Base-by-base conservation (phyloP, 1,140 invertebrate species). In the Drosophila serrata region DNA sequence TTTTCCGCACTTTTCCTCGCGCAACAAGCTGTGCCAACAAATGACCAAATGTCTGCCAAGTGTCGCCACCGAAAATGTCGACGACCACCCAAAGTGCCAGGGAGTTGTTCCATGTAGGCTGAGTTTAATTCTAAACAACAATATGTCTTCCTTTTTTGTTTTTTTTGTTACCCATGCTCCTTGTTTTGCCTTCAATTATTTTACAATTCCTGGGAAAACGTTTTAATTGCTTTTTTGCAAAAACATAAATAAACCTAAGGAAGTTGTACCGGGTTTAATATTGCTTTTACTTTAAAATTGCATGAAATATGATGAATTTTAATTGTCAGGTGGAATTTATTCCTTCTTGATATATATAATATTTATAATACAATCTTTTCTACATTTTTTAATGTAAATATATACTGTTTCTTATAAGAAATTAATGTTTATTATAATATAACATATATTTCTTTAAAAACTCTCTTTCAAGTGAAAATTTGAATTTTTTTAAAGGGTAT, bases 21-120 rank as follows among this genome's bases (percentile, higher is more conserved):
- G 75, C 75, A 74, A 77, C 82, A 87, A 88, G 82, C 84, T 72
- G 68, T 74, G 80, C 64, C 80, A 88, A 88, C 84, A 88, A 88
- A 88, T 88, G 84, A 84, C 84, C 84, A 90, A 88, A 88, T 81
- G 84, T 84, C 84, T 90, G 81, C 33, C 80, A 62, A 68, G 85
- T 84, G 80, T 82, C 80, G 69, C 69, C 69, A 73, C 69, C 69
- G 48, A 59, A 55, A 73, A 11, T 29, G 40, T 37, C 55, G 27
- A 40, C 75, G 81, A 88, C 84, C 84, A 88, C 84, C 84, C 84
- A 73, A 72, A 72, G 67, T 33, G 69, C 5, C n/a, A 7, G n/a
- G n/a, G 7, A 37, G 45, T 69, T 35, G 19, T 68, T 11, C n/a
- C 35, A 64, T 39, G 65, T 69, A 69, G 65, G 65, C 65, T 17